These are phyloP conservation scores for Anticlea derivata DNA, from an alignment of 2,888 invertebrate genomes.

Conservation along the genomic window DNA sequence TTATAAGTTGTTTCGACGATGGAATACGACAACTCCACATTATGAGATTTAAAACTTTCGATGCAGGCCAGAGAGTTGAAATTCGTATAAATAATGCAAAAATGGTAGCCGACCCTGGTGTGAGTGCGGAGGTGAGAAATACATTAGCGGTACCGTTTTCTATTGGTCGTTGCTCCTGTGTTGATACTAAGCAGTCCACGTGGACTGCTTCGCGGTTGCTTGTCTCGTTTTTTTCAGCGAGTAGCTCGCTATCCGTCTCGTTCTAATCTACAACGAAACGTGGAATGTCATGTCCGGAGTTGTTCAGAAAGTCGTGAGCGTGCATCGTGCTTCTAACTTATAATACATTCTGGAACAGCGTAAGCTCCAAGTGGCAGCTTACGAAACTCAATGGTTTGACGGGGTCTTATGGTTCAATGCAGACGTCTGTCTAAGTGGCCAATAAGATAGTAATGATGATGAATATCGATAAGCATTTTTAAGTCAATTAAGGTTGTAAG, in stretches of 20 bases:
- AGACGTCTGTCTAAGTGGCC: conserved; percentile 29
- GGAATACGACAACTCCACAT: conserved; percentile 50
- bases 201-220: conserved; percentile 77
- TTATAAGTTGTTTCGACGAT: conserved; percentile 71
- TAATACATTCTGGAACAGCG: conserved; percentile 55
- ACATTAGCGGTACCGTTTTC: conserved; percentile 84
- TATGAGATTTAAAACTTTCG: conserved; percentile 66
- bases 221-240: conserved; percentile 81
- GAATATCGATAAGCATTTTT: conserved; percentile 82
- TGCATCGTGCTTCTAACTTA: conserved; percentile 81
- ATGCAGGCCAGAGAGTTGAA: conserved; percentile 56
- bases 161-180: conserved; percentile 83
- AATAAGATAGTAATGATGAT: conserved; percentile 47
- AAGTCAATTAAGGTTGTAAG: conserved; percentile 84
- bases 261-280: conserved; percentile 84
- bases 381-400: conserved; percentile 44
- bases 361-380: conserved; percentile 46
- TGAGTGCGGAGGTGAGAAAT: conserved; percentile 85
- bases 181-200: conserved; percentile 84
- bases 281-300: conserved; percentile 84
- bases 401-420: conserved; percentile 49
- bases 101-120: conserved; percentile 74
- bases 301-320: conserved; percentile 84
- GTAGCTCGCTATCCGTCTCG: conserved; percentile 76
- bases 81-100: conserved; percentile 64